These are phyloP conservation scores for Pteria penguin DNA, from an alignment of 2,888 invertebrate species.

Conservation along the genomic window DNA sequence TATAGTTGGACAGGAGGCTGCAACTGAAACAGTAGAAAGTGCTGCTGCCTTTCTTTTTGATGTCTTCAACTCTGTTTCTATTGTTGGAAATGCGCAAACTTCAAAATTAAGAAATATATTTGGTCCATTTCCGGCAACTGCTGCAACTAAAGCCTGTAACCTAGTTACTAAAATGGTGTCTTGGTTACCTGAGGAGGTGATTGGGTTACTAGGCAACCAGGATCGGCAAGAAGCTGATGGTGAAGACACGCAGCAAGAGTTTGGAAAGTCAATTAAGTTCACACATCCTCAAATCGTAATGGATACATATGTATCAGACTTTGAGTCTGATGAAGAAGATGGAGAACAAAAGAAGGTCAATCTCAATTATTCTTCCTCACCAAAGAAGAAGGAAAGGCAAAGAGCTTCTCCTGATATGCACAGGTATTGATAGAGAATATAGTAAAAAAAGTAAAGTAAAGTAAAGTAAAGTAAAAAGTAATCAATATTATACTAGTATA, in stretches of 20 bases:
- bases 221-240: constrained; percentile 66
- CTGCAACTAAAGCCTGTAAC: constrained; percentile 73
- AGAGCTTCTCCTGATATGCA: constrained; percentile 6
- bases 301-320: constrained; percentile 62
- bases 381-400: constrained; percentile 21
- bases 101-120: constrained; percentile 70
- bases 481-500: no score
- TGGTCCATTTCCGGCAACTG: constrained; percentile 76
- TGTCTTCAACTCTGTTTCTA: constrained; percentile 66
- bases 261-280: constrained; percentile 73
- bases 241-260: constrained; percentile 64
- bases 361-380: constrained; percentile 56
- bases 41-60: constrained; percentile 75
- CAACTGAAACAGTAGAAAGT: constrained; percentile 68
- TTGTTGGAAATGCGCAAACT: constrained; percentile 69
- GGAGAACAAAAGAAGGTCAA: constrained; percentile 57
- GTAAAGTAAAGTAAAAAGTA: no score
- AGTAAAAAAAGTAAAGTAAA: constrained; percentile 24
- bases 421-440: constrained; percentile 12
- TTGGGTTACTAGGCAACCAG: constrained; percentile 52
- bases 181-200: constrained; percentile 70
- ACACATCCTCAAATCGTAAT: constrained; percentile 6
- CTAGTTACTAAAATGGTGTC: constrained; percentile 64
- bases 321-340: constrained; percentile 69
- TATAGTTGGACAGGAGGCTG: constrained; percentile 69